Conservation (phyloP, 2,888 invertebrate genomes). For the Exephanes ischioxanthus region DNA sequence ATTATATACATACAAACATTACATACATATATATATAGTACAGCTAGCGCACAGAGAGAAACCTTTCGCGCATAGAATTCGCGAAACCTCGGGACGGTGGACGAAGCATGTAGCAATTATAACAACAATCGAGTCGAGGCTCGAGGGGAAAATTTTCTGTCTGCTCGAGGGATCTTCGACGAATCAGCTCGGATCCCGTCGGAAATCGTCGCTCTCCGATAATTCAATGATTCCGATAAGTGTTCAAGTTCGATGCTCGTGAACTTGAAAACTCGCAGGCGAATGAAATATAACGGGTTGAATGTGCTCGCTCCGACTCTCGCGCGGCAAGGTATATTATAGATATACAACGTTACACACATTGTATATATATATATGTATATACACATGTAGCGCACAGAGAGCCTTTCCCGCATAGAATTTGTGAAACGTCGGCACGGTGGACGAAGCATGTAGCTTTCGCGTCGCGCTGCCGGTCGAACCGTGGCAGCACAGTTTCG, state of each 20-base stretch:
- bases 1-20: slow-evolving; percentile 6
- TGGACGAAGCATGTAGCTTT: slow-evolving; percentile 53
- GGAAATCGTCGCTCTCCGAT: slow-evolving; percentile 21
- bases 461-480: slow-evolving; percentile 61
- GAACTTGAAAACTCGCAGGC: slow-evolving; percentile 54
- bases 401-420: slow-evolving; percentile 16
- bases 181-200: neutral
- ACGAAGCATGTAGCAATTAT: slow-evolving; percentile 34
- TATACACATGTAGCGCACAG: slow-evolving; percentile 1
- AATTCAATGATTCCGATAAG: slow-evolving; percentile 18
- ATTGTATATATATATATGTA: neutral
- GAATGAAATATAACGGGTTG: slow-evolving; percentile 35
- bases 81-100: slow-evolving; percentile 27
- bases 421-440: slow-evolving; percentile 32
- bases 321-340: slow-evolving; percentile 11
- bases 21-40: neutral
- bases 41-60: neutral
- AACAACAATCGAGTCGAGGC: slow-evolving; percentile 4
- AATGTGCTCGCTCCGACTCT: slow-evolving; percentile 29
- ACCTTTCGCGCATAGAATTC: slow-evolving; percentile 1
- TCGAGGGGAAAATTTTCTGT: neutral
- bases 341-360: slow-evolving; percentile 13
- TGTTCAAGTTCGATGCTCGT: slow-evolving; percentile 66
- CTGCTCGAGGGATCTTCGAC: neutral
- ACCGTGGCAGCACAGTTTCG: slow-evolving; percentile 74